Percentiles rank a stretch among this genome's conserved stretches.
phyloP scores from a whole-genome alignment of 2,797 vertebrate genomes.

The Gorsachius magnificus region DNA sequence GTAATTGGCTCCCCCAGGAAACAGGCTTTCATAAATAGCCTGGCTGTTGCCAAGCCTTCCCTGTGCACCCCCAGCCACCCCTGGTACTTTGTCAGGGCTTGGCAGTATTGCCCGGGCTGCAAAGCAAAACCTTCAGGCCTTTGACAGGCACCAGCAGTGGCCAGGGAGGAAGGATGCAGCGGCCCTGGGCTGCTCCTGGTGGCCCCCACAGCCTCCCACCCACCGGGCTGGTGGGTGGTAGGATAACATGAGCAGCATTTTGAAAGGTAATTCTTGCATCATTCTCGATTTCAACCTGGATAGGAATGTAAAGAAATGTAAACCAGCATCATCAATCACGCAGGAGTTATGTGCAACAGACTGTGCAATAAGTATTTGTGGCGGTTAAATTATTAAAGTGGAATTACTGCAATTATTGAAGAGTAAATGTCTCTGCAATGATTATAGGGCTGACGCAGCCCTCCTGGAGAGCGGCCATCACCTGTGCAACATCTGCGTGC shows the following conservation, averaged over 20 bases:
- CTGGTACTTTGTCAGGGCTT: background rate
- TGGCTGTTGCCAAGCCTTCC: background rate
- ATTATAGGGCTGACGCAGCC: background rate
- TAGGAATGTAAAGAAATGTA: background rate
- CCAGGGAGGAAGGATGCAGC: accelerated
- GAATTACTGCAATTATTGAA: background rate
- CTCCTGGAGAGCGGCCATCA: background rate
- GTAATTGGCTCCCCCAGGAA: background rate
- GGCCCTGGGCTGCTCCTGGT: background rate
- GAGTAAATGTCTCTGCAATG: background rate
- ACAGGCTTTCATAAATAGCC: background rate
- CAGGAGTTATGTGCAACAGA: background rate
- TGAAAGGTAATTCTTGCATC: background rate
- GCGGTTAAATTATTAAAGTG: background rate
- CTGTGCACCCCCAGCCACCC: background rate
- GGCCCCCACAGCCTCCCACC: background rate
- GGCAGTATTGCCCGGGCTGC: background rate
- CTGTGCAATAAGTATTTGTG: background rate
- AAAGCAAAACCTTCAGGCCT: background rate
- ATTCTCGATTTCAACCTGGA: background rate
- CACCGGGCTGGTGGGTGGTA: accelerated
- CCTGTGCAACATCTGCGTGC: accelerated
- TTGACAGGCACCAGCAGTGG: accelerated
- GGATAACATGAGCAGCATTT: accelerated
- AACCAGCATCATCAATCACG: accelerated